These are phyloP conservation scores for Stercorarius parasiticus DNA, from an alignment of 2,113 vertebrate genomes.

Conservation along the genomic window DNA sequence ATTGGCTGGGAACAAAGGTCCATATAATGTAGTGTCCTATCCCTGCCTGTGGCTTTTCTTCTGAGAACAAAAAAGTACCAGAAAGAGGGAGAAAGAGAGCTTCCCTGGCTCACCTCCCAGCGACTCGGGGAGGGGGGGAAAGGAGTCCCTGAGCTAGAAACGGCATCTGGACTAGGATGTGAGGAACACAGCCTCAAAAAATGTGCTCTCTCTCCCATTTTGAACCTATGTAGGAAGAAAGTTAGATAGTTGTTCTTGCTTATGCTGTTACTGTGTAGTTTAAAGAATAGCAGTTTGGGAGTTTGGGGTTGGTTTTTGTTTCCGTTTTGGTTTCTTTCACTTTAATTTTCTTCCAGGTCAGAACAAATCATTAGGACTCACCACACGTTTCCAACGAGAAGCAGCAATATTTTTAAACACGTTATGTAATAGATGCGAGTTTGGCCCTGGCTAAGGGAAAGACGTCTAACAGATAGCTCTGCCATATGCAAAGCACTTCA, in stretches of 20 bases:
- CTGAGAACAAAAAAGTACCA: background rate
- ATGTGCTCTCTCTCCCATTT: background rate
- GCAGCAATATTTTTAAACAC: background rate
- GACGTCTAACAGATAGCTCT: background rate
- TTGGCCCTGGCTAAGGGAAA: background rate
- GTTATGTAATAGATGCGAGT: background rate
- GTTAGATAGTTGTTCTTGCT: background rate
- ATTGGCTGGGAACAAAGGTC: background rate
- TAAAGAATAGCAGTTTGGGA: background rate
- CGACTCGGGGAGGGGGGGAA: accelerated
- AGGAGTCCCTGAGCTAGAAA: background rate
- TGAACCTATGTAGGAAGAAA: background rate
- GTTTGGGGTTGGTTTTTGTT: background rate
- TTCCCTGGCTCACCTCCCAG: background rate
- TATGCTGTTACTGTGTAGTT: too few species aligned
- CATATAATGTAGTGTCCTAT: background rate
- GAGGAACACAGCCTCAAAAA: background rate
- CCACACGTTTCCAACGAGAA: background rate
- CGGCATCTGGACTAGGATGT: background rate
- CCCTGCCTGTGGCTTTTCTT: background rate
- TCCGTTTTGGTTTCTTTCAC: background rate
- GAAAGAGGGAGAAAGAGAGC: background rate
- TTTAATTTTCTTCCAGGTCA: background rate
- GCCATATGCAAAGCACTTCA: background rate
- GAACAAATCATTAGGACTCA: background rate